phyloP scores from a whole-genome alignment of 1,140 invertebrate species.

The Calephelis virginiensis region DNA sequence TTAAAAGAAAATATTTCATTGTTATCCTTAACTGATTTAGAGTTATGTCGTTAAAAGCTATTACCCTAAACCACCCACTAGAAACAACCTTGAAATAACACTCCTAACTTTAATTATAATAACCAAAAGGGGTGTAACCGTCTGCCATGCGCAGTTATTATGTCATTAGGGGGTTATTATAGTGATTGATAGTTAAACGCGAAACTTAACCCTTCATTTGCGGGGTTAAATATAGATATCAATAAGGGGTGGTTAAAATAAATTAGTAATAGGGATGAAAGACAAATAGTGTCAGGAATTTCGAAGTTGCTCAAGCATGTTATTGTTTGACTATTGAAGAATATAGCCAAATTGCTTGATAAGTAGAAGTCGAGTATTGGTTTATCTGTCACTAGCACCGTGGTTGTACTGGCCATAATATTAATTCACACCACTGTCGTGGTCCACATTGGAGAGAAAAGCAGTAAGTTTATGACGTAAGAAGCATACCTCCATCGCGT shows the following conservation, averaged over 20 bases:
- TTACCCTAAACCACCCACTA: background rate
- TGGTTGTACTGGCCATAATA: too few relatives aligned
- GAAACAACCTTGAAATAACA: slow-evolving; percentile 7
- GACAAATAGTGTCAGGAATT: background rate
- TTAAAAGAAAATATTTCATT: too few relatives aligned
- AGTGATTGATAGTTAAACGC: slow-evolving; percentile 13
- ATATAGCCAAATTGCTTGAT: too few relatives aligned
- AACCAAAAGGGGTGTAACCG: slow-evolving; percentile 8
- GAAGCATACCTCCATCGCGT: too few relatives aligned
- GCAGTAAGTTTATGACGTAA: too few relatives aligned
- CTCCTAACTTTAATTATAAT: slow-evolving; percentile 8
- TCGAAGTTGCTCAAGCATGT: background rate
- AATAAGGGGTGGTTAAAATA: slow-evolving; percentile 4
- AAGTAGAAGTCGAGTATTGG: too few relatives aligned
- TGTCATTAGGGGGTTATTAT: slow-evolving; percentile 10
- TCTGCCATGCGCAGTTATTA: slow-evolving; percentile 6
- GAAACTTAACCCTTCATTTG: slow-evolving; percentile 9
- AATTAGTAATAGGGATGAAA: background rate
- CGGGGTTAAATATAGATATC: slow-evolving; percentile 12
- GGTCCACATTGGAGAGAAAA: too few relatives aligned
- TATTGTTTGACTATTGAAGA: too few relatives aligned
- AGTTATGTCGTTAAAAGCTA: too few relatives aligned
- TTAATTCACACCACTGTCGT: too few relatives aligned
- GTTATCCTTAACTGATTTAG: too few relatives aligned
- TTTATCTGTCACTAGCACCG: too few relatives aligned